A percentile compares a stretch with the other conserved stretches of the same genome.
Evolutionary conservation across 2,113 vertebrate genomes (phyloP).

Genomic region (Shinisaurus crocodilurus): DNA sequence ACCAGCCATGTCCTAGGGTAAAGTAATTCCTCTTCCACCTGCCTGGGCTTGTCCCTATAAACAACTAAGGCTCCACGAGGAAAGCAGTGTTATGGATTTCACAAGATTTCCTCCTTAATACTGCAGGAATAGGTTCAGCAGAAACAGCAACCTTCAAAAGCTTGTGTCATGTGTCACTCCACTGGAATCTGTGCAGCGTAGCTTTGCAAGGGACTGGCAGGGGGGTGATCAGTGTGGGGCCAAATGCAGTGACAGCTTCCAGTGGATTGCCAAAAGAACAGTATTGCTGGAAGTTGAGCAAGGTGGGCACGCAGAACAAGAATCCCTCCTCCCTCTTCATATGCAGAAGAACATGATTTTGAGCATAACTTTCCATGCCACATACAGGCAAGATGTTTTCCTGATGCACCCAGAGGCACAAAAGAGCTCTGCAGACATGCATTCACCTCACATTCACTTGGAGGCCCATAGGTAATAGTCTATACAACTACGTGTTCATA

Average conservation of each 20-base stretch:
- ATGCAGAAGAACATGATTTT: background rate
- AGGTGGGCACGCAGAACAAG: no score
- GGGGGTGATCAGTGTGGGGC: no score
- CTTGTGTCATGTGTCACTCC: background rate
- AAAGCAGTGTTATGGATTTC: constrained; percentile 48
- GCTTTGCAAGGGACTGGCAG: fast-evolving
- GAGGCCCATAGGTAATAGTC: background rate
- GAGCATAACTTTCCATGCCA: background rate
- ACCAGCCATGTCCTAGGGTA: constrained; percentile 70
- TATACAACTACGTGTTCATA: background rate
- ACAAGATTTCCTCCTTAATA: background rate
- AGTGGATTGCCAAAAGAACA: background rate
- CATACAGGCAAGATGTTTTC: background rate
- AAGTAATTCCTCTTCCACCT: constrained; percentile 69
- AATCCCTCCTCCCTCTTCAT: background rate
- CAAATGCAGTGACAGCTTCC: background rate
- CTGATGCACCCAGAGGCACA: background rate
- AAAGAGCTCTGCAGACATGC: fast-evolving
- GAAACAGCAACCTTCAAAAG: background rate
- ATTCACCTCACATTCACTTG: fast-evolving
- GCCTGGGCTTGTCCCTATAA: constrained; percentile 66
- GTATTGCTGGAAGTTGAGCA: background rate
- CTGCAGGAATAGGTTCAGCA: background rate
- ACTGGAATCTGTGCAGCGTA: background rate
- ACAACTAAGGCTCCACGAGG: constrained; percentile 28